Base-by-base conservation (phyloP, 2,888 invertebrate genomes). In the Octonoba sinensis region DNA sequence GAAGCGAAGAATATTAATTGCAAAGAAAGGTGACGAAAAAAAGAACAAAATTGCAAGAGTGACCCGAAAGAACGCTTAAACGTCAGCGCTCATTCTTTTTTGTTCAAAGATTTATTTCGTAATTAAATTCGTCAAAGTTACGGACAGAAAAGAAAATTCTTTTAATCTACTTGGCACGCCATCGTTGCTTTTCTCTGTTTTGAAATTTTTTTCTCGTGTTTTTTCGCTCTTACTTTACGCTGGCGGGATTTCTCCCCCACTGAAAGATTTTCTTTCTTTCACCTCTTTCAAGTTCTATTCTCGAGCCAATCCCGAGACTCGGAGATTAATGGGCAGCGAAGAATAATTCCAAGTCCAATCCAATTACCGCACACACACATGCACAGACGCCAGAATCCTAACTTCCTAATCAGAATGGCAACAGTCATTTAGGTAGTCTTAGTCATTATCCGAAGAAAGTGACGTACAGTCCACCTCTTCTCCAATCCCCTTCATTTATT, bases 291-390 rank as follows among this genome's bases (percentile, higher is more conserved):
- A 47, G 27, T 69, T 54, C 56, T 62, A 49, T 65, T 67, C 36
- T 27, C 75, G 27, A 44, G 59, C 57, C 66, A 59, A 75, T 75
- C 57, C 60, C n/a, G 59, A 22, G 59, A 76, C 54, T 60, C 49
- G 36, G 66, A 72, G 78, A 78, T 78, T 65, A 81, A 81, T 73
- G 79, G 79, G 44, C 36, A 12, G 75, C 20, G 44, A 27, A 36
- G 75, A 70, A 82, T 82, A 82, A 74, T 75, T 82, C 82, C 65
- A 65, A 64, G 67, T 81, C 65, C 75, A 71, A 82, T 82, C 82
- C 82, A 82, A 82, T 82, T 82, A 82, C 65, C 46, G 8, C 36
- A 36, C 36, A 36, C 36, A 36, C 36, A 36, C 36, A 36, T 36
- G 11, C 36, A 36, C 36, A n/a, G 57, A 24, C 54, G 47, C 82